phyloP scores from a whole-genome alignment of 2,113 vertebrate genomes.

The Rattus norvegicus region GRCr8 NC_086036.1:84370501-84371000 shows the following conservation, averaged over 20 bases:
- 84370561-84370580: background rate
- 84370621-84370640: background rate
- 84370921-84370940: background rate
- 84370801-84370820: too few species aligned
- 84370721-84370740: background rate
- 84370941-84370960: background rate
- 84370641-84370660: background rate
- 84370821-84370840: background rate
- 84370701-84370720: background rate
- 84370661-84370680: background rate
- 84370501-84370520: background rate
- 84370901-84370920: background rate
- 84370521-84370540: background rate
- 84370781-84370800: background rate
- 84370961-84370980: background rate
- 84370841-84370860: background rate
- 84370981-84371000: background rate
- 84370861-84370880: background rate
- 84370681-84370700: background rate
- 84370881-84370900: background rate
- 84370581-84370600: background rate
- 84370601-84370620: background rate
- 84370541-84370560: background rate
- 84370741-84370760: background rate
- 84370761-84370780: background rate